phyloP scores from a whole-genome alignment of 2,888 invertebrate genomes.

The Uloborus plumipes region DNA sequence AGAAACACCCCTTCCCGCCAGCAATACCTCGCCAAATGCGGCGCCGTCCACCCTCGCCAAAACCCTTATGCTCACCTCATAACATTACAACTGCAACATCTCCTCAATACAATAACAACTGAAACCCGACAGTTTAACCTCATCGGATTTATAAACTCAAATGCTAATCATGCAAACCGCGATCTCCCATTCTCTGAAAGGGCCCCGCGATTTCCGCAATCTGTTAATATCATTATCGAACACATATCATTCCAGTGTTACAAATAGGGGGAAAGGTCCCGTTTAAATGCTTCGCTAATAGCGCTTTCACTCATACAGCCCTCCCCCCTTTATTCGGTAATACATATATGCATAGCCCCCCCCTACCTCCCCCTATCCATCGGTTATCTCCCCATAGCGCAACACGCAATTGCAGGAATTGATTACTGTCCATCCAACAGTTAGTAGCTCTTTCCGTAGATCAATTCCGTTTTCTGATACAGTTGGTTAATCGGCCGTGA shows the following conservation, averaged over 20 bases:
- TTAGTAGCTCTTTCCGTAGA: slow-evolving; percentile 3
- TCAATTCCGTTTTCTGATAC: slow-evolving; percentile 19
- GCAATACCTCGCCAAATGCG: slow-evolving; percentile 42
- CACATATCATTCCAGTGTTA: slow-evolving; percentile 58
- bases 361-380: slow-evolving; percentile 7
- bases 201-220: slow-evolving; percentile 54
- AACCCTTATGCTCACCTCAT: slow-evolving; percentile 48
- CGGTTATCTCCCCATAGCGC: slow-evolving; percentile 25
- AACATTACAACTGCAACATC: slow-evolving; percentile 24
- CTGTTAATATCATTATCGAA: slow-evolving; percentile 63
- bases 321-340: slow-evolving; percentile 20
- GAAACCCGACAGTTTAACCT: slow-evolving; percentile 64
- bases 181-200: slow-evolving; percentile 26
- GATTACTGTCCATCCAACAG: slow-evolving; percentile 52
- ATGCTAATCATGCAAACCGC: slow-evolving; percentile 55
- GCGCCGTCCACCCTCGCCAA: slow-evolving; percentile 11
- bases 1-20: too few relatives aligned
- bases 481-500: slow-evolving; percentile 32
- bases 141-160: slow-evolving; percentile 58
- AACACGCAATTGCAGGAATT: slow-evolving; percentile 55
- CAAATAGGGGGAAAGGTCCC: slow-evolving; percentile 31
- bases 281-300: slow-evolving; percentile 55
- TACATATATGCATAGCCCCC: slow-evolving; percentile 44
- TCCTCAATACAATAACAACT: slow-evolving; percentile 60
- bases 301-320: slow-evolving; percentile 37